These are phyloP conservation scores for Phrixothrix hirtus DNA, from an alignment of 2,888 invertebrate species.

Conservation along the genomic window DNA sequence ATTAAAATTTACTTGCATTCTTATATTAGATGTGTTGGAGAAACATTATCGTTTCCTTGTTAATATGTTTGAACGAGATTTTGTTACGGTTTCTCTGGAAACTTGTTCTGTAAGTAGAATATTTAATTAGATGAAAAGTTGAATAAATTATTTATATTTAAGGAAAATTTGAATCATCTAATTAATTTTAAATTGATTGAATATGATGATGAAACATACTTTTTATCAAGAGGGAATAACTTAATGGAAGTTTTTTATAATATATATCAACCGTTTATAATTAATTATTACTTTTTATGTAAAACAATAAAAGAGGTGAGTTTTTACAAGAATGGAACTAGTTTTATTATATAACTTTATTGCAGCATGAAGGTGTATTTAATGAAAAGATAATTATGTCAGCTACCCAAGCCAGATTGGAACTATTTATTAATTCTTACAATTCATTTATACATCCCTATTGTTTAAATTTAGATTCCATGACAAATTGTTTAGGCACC, in stretches of 20 bases:
- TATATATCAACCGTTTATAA: slow-evolving; percentile 66
- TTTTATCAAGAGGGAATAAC: too few species aligned
- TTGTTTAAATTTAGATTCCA: slow-evolving; percentile 71
- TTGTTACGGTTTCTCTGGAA: background rate
- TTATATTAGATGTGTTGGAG: slow-evolving; percentile 52
- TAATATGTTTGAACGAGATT: background rate
- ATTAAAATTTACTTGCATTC: too few species aligned
- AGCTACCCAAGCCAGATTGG: slow-evolving; percentile 64
- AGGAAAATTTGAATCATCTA: too few species aligned
- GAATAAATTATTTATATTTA: too few species aligned
- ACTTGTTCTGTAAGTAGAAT: too few species aligned
- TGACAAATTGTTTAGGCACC: slow-evolving; percentile 62
- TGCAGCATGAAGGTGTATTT: slow-evolving; percentile 38
- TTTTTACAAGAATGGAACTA: slow-evolving; percentile 12
- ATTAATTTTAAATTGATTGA: too few species aligned
- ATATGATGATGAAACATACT: too few species aligned
- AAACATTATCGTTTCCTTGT: background rate
- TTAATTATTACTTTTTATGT: slow-evolving; percentile 61
- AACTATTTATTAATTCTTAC: slow-evolving; percentile 55
- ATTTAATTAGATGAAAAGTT: too few species aligned
- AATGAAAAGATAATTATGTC: slow-evolving; percentile 61
- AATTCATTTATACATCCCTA: slow-evolving; percentile 66
- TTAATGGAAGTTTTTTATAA: too few species aligned
- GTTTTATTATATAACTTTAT: slow-evolving; percentile 8
- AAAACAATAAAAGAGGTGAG: slow-evolving; percentile 59